phyloP scores from a whole-genome alignment of 2,888 invertebrate genomes.

The Priocnemis perturbator region DNA sequence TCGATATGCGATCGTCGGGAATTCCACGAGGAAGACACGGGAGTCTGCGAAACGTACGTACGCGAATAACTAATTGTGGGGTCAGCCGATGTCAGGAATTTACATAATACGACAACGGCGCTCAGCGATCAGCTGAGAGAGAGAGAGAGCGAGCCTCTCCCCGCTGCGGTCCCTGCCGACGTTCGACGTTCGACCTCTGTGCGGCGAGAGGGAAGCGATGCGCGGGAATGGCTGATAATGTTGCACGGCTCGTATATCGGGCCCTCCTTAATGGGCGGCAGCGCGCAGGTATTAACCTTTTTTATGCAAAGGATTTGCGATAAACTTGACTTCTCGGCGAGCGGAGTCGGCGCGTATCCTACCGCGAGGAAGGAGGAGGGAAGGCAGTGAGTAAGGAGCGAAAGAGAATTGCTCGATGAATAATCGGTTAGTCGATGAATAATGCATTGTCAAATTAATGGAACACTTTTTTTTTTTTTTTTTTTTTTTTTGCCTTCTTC shows the following conservation, averaged over 20 bases:
- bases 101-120: constrained; percentile 58
- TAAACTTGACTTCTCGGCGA: constrained; percentile 16
- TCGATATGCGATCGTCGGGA: constrained; percentile 3
- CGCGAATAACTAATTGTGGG: constrained; percentile 58
- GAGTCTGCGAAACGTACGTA: constrained; percentile 36
- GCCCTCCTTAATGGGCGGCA: constrained; percentile 44
- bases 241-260: constrained; percentile 52
- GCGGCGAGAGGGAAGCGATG: constrained; percentile 29
- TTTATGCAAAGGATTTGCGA: constrained; percentile 28
- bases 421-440: constrained; percentile 24
- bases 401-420: constrained; percentile 24
- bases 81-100: constrained; percentile 58
- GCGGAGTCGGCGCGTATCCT: not conserved
- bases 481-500: constrained; percentile 17
- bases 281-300: constrained; percentile 39
- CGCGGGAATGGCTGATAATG: constrained; percentile 51
- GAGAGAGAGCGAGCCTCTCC: constrained; percentile 26
- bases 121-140: constrained; percentile 46
- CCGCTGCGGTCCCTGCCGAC: not conserved
- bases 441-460: constrained; percentile 25
- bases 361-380: not conserved
- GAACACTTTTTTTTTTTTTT: constrained; percentile 3
- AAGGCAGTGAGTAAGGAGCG: not conserved
- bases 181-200: constrained; percentile 13
- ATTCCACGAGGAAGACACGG: constrained; percentile 7